Base-by-base conservation (phyloP, 2,888 invertebrate species). In the Cylindroiulus punctatus region DNA sequence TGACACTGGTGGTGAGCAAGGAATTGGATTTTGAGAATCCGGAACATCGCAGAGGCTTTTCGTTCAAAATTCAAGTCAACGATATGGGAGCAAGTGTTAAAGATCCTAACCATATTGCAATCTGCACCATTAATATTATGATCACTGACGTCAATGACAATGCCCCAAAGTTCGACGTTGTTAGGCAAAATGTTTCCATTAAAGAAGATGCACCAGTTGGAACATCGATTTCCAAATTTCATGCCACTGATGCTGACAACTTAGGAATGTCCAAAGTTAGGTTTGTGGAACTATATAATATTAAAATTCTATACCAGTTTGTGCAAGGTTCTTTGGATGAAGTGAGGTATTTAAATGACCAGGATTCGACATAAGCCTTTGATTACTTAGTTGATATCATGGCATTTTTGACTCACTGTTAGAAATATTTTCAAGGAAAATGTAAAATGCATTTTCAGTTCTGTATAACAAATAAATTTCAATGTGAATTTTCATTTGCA, bases 91-190 rank as follows among this genome's bases (percentile, higher is more conserved):
- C 85, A 4, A 40, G 40, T 14, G 76, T 84, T 10, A 52, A 44
- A 0, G 87, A 88, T 81, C 85, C 88, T 2, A 42, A 30, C n/a
- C 88, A 87, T 22, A 81, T 85, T 26, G 88, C 84, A 0, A 30
- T 22, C 17, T 87, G 88, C 10, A 65, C 17, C 17, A 86, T 88
- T 0, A 85, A 52, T 19, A 86, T 93, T 36, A 91, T 90, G 5
- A 90, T 94, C 44, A 91, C 90, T 19, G 98, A 98, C 90, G 95
- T 97, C 89, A 99, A 99, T 90, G 98, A 99, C 90, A 98, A 98
- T 90, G 95, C 96, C 0, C 98, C 98, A 0, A 95, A 94, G 90
- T 92, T 97, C 87, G 95, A 95, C 81, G 95, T 90, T 12, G 81
- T n/a, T 17, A 81, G 84, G 14, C 86, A 88, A 17, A 87, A 88